Base-by-base conservation (phyloP, 1,140 invertebrate species). In the Pomacea maculata region DNA sequence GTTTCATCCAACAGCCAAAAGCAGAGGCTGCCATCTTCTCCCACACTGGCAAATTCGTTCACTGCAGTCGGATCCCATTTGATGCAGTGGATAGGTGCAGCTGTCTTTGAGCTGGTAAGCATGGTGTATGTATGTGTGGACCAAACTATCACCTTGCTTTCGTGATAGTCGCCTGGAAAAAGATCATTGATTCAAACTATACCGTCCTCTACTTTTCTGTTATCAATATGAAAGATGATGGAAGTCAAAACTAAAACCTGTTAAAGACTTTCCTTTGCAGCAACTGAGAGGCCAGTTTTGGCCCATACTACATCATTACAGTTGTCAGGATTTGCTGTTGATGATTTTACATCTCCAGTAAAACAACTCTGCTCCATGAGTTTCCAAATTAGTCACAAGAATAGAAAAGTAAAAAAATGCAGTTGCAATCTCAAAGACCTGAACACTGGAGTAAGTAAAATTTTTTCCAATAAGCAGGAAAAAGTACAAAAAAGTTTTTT, bases 1-100 rank as follows among this genome's bases (percentile, higher is more conserved):
- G 87, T 89, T 77, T 92, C 91, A 78, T 92, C 90, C 67, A 92
- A 80, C 79, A 91, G 80, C 90, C 91, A 92, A 82, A 91, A 91
- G 72, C 87, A 78, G 29, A 92, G 80, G 17, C 84, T 84, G 67
- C 87, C 88, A 71, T 87, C 81, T 29, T 86, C 86, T 15, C 90
- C 90, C 9, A 90, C 89, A 1, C 88, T 86, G 8, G 87, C 85
- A 85, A 92, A 91, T 82, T 91, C 90, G 82, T 91, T 91, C 52
- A 86, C 86, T 54, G 88, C 87, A 75, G 84, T 88, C 6, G 90
- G 90, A 81, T 91, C 90, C 90, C 90, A 92, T 6, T 82, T 83
- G 12, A 92, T 55, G 54, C 87, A 85, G 82, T 91, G 85, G 19
- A 90, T 86, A 17, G 89, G 87, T 45, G 78, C 73, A 25, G 86